Percentiles rank a stretch among this genome's conserved stretches.
Conservation (phyloP, 2,888 invertebrate genomes). For the Eristalinus sepulchralis region DNA sequence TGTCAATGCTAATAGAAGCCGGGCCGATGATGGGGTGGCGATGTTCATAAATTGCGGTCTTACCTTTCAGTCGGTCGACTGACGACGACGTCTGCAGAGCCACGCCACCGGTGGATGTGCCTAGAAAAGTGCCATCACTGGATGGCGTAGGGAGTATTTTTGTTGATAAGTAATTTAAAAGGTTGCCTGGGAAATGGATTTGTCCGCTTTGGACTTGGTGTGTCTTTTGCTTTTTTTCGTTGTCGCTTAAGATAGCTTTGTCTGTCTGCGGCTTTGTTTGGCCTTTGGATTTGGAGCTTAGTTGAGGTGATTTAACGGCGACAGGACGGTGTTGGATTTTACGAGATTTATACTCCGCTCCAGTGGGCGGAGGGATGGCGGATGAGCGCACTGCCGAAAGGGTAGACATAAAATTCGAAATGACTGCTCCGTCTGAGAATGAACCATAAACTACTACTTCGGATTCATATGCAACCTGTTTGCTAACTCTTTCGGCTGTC, state of each 20-base stretch:
- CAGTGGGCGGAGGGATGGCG: background rate
- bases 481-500: background rate
- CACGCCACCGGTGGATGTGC: background rate
- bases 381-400: background rate
- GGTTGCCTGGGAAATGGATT: background rate
- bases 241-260: background rate
- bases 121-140: background rate
- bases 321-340: background rate
- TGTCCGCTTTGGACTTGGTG: background rate
- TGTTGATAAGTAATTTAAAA: background rate
- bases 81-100: background rate
- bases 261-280: background rate
- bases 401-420: background rate
- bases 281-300: background rate
- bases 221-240: background rate
- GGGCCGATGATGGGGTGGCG: background rate
- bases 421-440: background rate
- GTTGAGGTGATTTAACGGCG: background rate
- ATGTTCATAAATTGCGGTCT: conserved; percentile 16
- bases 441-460: background rate
- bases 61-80: conserved; percentile 11
- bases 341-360: background rate
- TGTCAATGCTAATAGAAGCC: conserved; percentile 38
- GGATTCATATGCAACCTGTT: background rate
- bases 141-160: background rate